A percentile compares a stretch with the other conserved stretches of the same genome.
Evolutionary conservation across 2,797 vertebrate species (phyloP).

Genomic region (Sebastes miniatus): DNA sequence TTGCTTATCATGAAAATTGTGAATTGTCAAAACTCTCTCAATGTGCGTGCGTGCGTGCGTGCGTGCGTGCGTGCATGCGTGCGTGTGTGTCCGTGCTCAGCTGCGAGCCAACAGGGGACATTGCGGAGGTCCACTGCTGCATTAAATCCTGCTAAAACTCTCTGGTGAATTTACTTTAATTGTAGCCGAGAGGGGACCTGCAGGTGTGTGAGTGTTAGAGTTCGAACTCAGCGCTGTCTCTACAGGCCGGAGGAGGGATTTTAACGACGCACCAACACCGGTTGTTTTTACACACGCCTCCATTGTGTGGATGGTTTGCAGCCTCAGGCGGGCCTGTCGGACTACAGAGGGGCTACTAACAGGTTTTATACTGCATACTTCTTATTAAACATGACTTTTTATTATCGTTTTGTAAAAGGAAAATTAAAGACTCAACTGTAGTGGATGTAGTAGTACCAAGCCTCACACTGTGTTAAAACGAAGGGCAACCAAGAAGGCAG

Average conservation of each 20-base stretch:
- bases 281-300: neutral
- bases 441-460: neutral
- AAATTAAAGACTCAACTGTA: neutral
- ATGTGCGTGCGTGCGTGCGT: neutral
- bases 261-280: neutral
- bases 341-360: neutral
- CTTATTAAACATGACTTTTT: neutral
- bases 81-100: neutral
- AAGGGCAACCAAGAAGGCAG: neutral
- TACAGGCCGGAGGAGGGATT: neutral
- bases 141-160: neutral
- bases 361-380: neutral
- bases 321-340: neutral
- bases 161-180: neutral
- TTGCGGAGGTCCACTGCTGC: neutral
- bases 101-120: neutral
- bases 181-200: neutral
- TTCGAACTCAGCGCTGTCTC: neutral
- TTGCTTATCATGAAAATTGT: constrained; percentile 8
- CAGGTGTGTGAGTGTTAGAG: neutral
- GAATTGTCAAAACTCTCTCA: constrained; percentile 23
- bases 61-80: no score
- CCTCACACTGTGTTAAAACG: neutral
- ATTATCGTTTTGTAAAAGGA: neutral
- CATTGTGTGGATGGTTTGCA: neutral